These are phyloP conservation scores for Pygocentrus nattereri DNA, from an alignment of 2,797 vertebrate genomes.

Conservation along the genomic window DNA sequence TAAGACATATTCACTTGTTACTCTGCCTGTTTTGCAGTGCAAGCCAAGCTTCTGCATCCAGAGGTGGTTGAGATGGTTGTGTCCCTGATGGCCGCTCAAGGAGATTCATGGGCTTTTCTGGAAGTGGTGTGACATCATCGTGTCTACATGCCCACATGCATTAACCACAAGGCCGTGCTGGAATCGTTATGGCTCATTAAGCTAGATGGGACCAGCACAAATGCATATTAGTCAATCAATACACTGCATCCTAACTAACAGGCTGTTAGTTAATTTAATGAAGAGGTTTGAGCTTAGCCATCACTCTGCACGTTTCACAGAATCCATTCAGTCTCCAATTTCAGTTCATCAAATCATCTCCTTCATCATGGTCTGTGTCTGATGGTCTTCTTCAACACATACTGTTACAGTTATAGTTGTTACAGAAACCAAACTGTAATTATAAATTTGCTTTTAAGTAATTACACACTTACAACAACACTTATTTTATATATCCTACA, in stretches of 20 bases:
- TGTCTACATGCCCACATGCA: slow-evolving; percentile 28
- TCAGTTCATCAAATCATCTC: too few relatives aligned
- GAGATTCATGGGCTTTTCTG: slow-evolving; percentile 10
- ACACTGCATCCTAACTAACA: slow-evolving; percentile 52
- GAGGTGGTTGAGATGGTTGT: background rate
- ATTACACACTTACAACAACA: too few relatives aligned
- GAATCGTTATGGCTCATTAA: slow-evolving; percentile 55
- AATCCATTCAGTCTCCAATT: background rate
- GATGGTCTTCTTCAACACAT: too few relatives aligned
- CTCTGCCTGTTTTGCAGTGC: background rate
- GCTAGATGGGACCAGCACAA: slow-evolving; percentile 38
- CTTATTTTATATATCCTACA: too few relatives aligned
- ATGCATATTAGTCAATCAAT: slow-evolving; percentile 55
- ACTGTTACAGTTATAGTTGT: too few relatives aligned
- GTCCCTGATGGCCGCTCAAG: slow-evolving; percentile 14
- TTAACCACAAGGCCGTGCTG: slow-evolving; percentile 40
- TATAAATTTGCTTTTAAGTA: too few relatives aligned
- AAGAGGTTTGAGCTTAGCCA: slow-evolving; percentile 27
- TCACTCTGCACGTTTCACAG: slow-evolving; percentile 1
- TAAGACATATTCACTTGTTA: background rate
- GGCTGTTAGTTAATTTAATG: slow-evolving; percentile 53
- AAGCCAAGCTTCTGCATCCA: background rate
- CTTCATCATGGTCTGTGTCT: too few relatives aligned
- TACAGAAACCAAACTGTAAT: too few relatives aligned
- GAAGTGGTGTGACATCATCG: slow-evolving; percentile 29